phyloP scores from a whole-genome alignment of 1,140 invertebrate genomes.

The Atta cephalotes region DNA sequence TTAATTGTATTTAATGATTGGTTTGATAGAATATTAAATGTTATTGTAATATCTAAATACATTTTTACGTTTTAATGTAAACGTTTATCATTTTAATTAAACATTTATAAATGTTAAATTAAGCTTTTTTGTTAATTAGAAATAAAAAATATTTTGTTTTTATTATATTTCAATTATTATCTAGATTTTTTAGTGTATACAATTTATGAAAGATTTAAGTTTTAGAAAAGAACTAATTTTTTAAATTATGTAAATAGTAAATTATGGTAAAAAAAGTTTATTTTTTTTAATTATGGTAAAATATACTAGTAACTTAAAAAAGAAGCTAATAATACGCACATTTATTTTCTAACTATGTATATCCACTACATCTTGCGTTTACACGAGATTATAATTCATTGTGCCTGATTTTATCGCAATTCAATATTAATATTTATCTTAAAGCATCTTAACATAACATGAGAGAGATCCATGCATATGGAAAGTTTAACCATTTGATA shows the following conservation, averaged over 20 bases:
- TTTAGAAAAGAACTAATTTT: too few species aligned
- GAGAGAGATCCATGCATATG: background rate
- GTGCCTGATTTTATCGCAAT: background rate
- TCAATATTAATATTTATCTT: background rate
- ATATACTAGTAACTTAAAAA: background rate
- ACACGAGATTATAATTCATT: background rate
- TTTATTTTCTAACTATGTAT: background rate
- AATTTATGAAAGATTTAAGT: background rate
- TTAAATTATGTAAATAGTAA: too few species aligned
- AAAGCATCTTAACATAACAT: background rate
- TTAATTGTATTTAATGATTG: too few species aligned
- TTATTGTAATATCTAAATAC: too few species aligned
- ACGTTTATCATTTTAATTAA: background rate
- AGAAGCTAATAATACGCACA: background rate
- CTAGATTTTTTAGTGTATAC: background rate
- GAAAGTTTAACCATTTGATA: constrained; percentile 40
- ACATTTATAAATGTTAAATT: background rate
- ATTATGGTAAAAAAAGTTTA: too few species aligned
- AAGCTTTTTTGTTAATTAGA: constrained; percentile 5
- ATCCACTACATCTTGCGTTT: background rate
- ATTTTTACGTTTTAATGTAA: too few species aligned
- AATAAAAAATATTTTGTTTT: constrained; percentile 10
- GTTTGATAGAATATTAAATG: too few species aligned
- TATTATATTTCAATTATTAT: background rate
- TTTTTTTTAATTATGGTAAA: background rate